Evolutionary conservation across 2,888 invertebrate genomes (phyloP).

Genomic region (Cinara cedri): DNA sequence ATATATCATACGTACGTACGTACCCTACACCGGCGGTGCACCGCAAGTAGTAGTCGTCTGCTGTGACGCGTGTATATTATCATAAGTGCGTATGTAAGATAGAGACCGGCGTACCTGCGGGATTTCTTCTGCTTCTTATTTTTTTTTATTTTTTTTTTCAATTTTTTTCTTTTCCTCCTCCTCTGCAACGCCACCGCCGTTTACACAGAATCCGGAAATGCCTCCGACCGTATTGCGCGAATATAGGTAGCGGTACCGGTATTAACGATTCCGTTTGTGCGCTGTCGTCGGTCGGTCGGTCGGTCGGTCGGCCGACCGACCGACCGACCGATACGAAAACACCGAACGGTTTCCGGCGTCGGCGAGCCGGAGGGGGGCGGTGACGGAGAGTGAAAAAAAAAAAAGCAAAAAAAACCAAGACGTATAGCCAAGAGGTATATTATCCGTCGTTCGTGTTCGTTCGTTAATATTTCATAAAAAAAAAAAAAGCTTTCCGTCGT

Average conservation of each 20-base stretch:
- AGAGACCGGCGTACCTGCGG: too few species aligned
- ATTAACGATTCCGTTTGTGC: constrained; percentile 54
- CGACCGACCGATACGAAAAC: neutral
- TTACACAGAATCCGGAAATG: too few species aligned
- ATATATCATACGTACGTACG: too few species aligned
- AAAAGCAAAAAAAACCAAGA: constrained; percentile 8
- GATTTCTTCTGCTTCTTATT: neutral
- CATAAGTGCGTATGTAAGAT: neutral
- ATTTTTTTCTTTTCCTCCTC: neutral
- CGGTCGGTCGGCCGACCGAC: constrained; percentile 7
- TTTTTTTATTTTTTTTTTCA: neutral
- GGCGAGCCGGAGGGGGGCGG: neutral
- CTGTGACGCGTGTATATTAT: neutral
- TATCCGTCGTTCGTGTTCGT: neutral
- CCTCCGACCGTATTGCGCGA: neutral
- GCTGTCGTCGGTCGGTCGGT: neutral
- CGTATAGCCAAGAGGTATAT: neutral
- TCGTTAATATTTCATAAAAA: constrained; percentile 48
- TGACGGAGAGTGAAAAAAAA: neutral
- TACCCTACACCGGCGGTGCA: too few species aligned
- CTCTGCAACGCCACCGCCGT: neutral
- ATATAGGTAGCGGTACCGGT: constrained; percentile 27
- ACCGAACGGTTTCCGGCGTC: neutral
- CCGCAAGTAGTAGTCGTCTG: too few species aligned
- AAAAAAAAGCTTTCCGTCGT: constrained; percentile 48